A percentile compares a stretch with the other conserved stretches of the same genome.
Conservation (phyloP, 2,888 invertebrate genomes). For the Caenorhabditis sp. region DNA sequence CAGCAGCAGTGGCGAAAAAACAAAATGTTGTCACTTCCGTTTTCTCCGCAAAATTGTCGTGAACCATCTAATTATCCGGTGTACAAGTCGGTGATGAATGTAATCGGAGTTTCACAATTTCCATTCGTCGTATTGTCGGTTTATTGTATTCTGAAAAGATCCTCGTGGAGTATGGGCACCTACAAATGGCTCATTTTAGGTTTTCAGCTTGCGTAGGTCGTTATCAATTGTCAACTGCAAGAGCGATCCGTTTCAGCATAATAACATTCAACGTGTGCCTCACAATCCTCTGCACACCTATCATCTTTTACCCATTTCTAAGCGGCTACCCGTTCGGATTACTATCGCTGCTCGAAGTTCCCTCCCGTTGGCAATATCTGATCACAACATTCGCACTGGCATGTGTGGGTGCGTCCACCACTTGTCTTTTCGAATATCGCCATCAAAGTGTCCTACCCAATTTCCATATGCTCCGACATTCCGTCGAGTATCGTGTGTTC, state of each 20-base stretch:
- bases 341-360: neutral
- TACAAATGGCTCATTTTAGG: slow-evolving; percentile 40
- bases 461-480: slow-evolving; percentile 30
- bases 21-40: too few species aligned
- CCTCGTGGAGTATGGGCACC: slow-evolving; percentile 33
- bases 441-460: slow-evolving; percentile 39
- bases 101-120: slow-evolving; percentile 16
- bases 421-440: slow-evolving; percentile 29
- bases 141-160: slow-evolving; percentile 29
- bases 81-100: slow-evolving; percentile 9
- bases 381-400: slow-evolving; percentile 9
- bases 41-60: too few species aligned
- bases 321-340: slow-evolving; percentile 32
- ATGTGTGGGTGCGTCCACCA: slow-evolving; percentile 38
- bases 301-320: slow-evolving; percentile 36
- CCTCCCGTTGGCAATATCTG: slow-evolving; percentile 21
- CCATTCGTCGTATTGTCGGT: slow-evolving; percentile 29
- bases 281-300: slow-evolving; percentile 28
- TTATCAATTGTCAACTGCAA: neutral
- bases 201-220: slow-evolving; percentile 25
- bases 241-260: slow-evolving; percentile 11
- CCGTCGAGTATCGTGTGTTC: slow-evolving; percentile 35
- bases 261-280: slow-evolving; percentile 28
- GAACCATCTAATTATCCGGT: neutral
- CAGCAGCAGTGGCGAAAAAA: too few species aligned